phyloP scores from a whole-genome alignment of 2,797 vertebrate genomes.

The Anas bernieri region DNA sequence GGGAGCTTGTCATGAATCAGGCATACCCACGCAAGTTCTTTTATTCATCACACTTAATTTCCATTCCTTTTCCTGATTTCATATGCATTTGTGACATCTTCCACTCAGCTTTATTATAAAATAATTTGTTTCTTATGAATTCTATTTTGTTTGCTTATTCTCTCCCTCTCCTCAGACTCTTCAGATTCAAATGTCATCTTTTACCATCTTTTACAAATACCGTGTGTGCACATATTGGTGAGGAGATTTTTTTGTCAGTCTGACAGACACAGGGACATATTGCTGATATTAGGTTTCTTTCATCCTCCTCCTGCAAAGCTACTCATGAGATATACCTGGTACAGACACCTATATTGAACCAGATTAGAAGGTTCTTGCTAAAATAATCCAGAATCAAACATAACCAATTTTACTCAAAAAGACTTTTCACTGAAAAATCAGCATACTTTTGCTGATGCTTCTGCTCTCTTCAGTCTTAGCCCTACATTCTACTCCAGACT shows the following conservation, averaged over 20 bases:
- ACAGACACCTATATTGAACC: neutral
- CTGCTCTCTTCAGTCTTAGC: neutral
- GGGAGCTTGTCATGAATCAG: neutral
- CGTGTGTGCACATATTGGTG: fast-evolving
- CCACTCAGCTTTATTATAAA: neutral
- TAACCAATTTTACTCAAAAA: neutral
- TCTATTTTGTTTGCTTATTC: neutral
- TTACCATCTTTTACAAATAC: neutral
- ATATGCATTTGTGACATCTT: neutral
- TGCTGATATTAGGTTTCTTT: neutral
- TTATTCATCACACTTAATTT: neutral
- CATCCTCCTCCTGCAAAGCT: neutral
- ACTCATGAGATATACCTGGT: neutral
- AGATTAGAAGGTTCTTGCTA: neutral
- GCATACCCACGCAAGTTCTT: neutral
- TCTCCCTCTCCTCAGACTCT: neutral
- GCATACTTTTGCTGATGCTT: neutral
- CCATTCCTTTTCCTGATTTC: neutral
- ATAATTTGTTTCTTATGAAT: neutral
- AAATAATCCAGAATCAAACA: neutral
- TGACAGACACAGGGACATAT: neutral
- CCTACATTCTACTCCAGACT: neutral
- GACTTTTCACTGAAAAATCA: neutral
- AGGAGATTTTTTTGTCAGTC: neutral
- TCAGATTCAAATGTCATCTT: neutral